phyloP scores from a whole-genome alignment of 1,140 invertebrate species.

The Caenorhabditis elegans region WBcel235 BX284604.4:6091501-6092000 shows the following conservation, averaged over 20 bases:
- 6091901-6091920: not conserved
- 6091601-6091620: too few species aligned
- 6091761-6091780: not conserved
- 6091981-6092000: not conserved
- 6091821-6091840: constrained; percentile 26
- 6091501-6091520: too few species aligned
- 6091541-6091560: too few species aligned
- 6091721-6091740: not conserved
- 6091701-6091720: not conserved
- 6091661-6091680: too few species aligned
- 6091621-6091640: too few species aligned
- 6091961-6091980: not conserved
- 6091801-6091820: constrained; percentile 24
- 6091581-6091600: too few species aligned
- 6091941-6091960: not conserved
- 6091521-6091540: too few species aligned
- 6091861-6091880: not conserved
- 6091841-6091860: not conserved
- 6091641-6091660: too few species aligned
- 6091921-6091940: not conserved
- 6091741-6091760: too few species aligned
- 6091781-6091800: not conserved
- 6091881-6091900: not conserved
- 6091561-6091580: too few species aligned
- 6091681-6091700: too few species aligned